A percentile compares a stretch with the other conserved stretches of the same genome.
phyloP scores from a whole-genome alignment of 2,113 vertebrate genomes.

The Candoia aspera region DNA sequence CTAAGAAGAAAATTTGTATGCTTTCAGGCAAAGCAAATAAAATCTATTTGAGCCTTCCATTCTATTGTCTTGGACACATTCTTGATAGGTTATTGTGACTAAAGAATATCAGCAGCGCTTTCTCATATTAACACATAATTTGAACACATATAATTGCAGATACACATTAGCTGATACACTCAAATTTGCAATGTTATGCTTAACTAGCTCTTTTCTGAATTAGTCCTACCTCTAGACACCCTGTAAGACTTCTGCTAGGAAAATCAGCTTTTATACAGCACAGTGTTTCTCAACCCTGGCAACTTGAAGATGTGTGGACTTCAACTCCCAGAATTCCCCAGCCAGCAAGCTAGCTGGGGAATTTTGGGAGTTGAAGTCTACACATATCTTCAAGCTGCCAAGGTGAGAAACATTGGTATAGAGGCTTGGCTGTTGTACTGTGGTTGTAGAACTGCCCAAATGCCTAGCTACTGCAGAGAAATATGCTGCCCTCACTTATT shows the following conservation, averaged over 20 bases:
- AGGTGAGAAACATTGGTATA: not conserved
- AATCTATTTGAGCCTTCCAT: not conserved
- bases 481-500: not conserved
- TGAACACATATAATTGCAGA: not conserved
- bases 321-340: no score
- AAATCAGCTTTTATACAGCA: not conserved
- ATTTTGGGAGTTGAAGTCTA: no score
- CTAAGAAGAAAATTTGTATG: constrained; percentile 6
- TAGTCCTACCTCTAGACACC: not conserved
- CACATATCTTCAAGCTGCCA: no score
- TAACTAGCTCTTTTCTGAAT: not conserved
- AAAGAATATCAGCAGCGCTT: not conserved
- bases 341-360: no score
- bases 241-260: not conserved
- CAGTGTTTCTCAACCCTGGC: no score
- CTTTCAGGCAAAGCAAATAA: constrained; percentile 5
- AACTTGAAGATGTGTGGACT: no score
- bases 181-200: not conserved
- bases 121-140: not conserved
- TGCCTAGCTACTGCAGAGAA: not conserved
- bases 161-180: not conserved
- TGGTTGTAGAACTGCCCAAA: not conserved
- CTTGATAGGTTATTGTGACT: not conserved
- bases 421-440: not conserved
- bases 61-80: not conserved